Conservation (phyloP, 2,113 vertebrate genomes). For the Apodemus sylvaticus region DNA sequence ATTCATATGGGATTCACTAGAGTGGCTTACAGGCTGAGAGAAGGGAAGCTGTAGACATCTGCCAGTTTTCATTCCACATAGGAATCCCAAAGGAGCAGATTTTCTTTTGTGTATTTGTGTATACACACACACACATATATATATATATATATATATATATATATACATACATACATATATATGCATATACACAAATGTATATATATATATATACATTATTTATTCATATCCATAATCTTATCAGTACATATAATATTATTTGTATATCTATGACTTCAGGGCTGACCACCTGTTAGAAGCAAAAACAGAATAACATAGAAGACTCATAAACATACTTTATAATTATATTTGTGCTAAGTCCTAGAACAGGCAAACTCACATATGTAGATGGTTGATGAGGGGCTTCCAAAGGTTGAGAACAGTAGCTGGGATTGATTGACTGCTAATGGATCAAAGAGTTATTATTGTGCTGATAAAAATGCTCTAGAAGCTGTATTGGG, state of each 20-base stretch:
- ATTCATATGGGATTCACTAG: neutral
- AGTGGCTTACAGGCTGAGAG: neutral
- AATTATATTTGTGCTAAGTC: neutral
- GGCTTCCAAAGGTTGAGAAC: neutral
- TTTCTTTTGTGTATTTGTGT: neutral
- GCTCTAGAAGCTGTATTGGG: neutral
- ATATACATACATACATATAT: too few relatives aligned
- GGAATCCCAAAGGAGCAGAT: neutral
- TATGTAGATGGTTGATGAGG: neutral
- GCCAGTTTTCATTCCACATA: neutral
- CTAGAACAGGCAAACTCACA: neutral
- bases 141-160: too few relatives aligned
- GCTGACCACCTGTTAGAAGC: neutral
- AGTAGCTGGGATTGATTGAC: neutral
- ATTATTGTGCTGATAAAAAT: neutral
- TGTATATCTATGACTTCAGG: neutral
- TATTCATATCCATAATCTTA: too few relatives aligned
- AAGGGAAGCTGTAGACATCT: neutral
- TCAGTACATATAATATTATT: neutral
- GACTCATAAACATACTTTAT: neutral
- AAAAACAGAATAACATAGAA: neutral
- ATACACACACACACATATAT: too few relatives aligned
- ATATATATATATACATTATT: neutral
- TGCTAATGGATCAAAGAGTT: neutral
- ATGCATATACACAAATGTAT: too few relatives aligned